Conservation (phyloP, 37 sponge, comb jelly and placozoan genomes). For the Haliclona indistincta region DNA sequence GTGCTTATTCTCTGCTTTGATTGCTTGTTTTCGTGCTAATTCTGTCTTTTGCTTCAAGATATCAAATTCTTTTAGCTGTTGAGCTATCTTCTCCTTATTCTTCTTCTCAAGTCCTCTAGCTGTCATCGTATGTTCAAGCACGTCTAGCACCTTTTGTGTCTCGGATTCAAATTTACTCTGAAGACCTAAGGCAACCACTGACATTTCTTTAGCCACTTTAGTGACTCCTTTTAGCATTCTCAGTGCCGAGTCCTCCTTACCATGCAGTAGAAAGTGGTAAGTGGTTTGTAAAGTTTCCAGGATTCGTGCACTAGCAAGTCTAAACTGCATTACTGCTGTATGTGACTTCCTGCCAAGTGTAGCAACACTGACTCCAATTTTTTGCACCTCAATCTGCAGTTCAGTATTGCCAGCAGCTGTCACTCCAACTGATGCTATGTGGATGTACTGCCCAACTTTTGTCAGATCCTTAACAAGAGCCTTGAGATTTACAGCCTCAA, state of each 20-base stretch:
- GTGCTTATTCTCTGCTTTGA: background rate
- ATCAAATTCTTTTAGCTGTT: background rate
- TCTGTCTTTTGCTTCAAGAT: no score
- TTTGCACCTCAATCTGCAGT: background rate
- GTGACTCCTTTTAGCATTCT: background rate
- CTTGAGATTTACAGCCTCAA: background rate
- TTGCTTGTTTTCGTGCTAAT: no score
- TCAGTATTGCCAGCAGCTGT: background rate
- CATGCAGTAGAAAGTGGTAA: background rate
- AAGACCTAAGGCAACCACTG: background rate
- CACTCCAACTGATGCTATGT: background rate
- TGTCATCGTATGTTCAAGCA: background rate
- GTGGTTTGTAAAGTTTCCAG: background rate
- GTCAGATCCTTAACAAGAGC: background rate
- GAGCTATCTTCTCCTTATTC: background rate
- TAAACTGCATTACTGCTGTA: background rate
- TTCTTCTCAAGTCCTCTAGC: background rate
- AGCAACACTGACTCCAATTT: background rate
- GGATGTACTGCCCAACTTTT: background rate
- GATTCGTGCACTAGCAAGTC: background rate
- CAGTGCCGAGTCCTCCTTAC: background rate
- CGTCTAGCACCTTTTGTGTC: background rate
- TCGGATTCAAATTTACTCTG: background rate
- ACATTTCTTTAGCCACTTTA: background rate
- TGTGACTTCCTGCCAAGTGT: background rate